These are phyloP conservation scores for Crypturellus tataupa DNA, from an alignment of 2,797 vertebrate genomes.

Conservation along the genomic window DNA sequence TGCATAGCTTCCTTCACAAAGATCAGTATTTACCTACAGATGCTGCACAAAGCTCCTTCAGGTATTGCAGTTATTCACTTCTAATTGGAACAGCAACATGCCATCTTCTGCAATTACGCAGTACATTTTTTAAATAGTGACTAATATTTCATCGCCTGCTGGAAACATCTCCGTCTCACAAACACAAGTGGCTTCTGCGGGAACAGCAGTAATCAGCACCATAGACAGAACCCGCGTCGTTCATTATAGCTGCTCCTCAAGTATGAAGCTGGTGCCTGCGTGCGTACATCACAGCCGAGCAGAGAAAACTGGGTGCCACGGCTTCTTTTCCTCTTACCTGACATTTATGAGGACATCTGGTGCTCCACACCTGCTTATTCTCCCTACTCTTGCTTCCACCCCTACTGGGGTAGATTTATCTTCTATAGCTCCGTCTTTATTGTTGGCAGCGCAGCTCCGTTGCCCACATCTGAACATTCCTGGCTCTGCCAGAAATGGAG, in stretches of 20 bases:
- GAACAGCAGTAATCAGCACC: slow-evolving; percentile 4
- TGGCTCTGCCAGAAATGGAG: background rate
- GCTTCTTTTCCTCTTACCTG: background rate
- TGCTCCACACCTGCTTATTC: background rate
- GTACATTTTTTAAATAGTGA: background rate
- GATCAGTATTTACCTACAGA: background rate
- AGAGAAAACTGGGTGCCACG: background rate
- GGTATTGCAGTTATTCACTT: slow-evolving; percentile 8
- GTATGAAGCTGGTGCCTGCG: background rate
- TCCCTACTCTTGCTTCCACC: background rate
- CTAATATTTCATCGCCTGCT: slow-evolving; percentile 45
- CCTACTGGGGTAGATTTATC: background rate
- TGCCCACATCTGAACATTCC: background rate
- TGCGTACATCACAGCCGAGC: background rate
- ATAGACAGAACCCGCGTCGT: slow-evolving; percentile 44
- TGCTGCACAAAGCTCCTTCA: slow-evolving; percentile 3
- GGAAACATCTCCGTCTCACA: slow-evolving; percentile 48
- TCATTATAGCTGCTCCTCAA: background rate
- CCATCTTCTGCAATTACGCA: slow-evolving; percentile 30
- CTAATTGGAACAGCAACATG: background rate
- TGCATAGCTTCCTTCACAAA: background rate
- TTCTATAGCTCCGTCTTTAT: background rate
- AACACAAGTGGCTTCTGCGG: slow-evolving; percentile 23
- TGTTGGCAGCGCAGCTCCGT: background rate
- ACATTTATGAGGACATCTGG: background rate